These are phyloP conservation scores for Agapornis roseicollis DNA, from an alignment of 2,113 vertebrate genomes.

Conservation along the genomic window DNA sequence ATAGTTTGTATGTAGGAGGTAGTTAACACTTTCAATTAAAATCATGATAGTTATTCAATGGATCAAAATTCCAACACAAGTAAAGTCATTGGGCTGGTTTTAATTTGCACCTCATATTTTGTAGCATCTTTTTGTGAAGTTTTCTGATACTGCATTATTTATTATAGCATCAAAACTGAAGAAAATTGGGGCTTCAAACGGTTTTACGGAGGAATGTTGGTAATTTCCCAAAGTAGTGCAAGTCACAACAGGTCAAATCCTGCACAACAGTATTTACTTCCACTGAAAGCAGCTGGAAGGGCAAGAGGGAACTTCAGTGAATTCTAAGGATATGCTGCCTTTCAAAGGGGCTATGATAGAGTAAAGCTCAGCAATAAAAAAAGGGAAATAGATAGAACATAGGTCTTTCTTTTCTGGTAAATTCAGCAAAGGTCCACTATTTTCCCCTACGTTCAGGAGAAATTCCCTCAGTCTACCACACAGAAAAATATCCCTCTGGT, in stretches of 20 bases:
- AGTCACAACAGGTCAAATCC: background rate
- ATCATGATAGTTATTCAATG: background rate
- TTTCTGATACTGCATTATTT: background rate
- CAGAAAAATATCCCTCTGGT: background rate
- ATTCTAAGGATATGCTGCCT: background rate
- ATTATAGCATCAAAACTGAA: background rate
- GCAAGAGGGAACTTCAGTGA: background rate
- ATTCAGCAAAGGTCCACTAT: background rate
- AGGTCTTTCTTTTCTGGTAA: background rate
- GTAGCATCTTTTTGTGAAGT: background rate
- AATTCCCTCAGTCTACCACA: background rate
- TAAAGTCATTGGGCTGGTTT: background rate
- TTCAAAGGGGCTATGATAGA: background rate
- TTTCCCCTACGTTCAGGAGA: background rate
- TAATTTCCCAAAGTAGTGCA: background rate
- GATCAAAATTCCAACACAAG: background rate
- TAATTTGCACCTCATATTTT: background rate
- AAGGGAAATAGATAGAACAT: background rate
- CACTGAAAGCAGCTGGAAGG: background rate
- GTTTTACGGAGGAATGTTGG: background rate
- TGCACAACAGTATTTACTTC: background rate
- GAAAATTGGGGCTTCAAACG: background rate
- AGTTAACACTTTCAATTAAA: background rate
- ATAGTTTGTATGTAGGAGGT: background rate
- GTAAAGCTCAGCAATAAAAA: background rate